Conservation (phyloP, 2,888 invertebrate genomes). For the Mythimna albipuncta region DNA sequence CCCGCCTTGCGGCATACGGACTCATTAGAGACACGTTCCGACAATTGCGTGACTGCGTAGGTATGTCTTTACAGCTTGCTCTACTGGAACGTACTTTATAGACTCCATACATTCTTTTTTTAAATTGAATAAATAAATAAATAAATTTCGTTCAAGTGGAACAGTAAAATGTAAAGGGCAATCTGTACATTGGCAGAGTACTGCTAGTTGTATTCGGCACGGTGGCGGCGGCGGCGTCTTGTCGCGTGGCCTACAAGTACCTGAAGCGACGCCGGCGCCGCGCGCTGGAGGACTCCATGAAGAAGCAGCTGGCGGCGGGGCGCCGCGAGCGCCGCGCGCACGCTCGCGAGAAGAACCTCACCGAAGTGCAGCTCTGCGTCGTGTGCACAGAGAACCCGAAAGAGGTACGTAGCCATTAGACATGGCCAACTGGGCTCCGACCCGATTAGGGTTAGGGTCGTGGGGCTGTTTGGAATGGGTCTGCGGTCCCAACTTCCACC, state of each 20-base stretch:
- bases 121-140: too few relatives aligned
- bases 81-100: too few relatives aligned
- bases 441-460: too few relatives aligned
- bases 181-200: constrained; percentile 77
- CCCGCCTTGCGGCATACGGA: too few relatives aligned
- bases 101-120: too few relatives aligned
- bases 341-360: constrained; percentile 91
- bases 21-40: too few relatives aligned
- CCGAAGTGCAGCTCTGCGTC: constrained; percentile 94
- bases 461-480: too few relatives aligned
- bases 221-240: constrained; percentile 88
- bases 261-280: constrained; percentile 87
- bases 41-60: too few relatives aligned
- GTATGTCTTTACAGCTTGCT: too few relatives aligned
- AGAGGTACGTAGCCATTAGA: constrained; percentile 88
- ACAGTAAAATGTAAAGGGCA: too few relatives aligned
- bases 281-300: constrained; percentile 90
- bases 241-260: constrained; percentile 89
- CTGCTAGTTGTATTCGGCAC: constrained; percentile 90
- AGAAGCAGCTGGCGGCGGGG: constrained; percentile 92
- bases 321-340: constrained; percentile 92
- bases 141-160: background rate
- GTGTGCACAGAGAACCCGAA: constrained; percentile 96
- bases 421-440: too few relatives aligned
- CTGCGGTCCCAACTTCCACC: too few relatives aligned